Evolutionary conservation across 2,888 invertebrate genomes (phyloP).

Genomic region (Melinaea marsaeus): DNA sequence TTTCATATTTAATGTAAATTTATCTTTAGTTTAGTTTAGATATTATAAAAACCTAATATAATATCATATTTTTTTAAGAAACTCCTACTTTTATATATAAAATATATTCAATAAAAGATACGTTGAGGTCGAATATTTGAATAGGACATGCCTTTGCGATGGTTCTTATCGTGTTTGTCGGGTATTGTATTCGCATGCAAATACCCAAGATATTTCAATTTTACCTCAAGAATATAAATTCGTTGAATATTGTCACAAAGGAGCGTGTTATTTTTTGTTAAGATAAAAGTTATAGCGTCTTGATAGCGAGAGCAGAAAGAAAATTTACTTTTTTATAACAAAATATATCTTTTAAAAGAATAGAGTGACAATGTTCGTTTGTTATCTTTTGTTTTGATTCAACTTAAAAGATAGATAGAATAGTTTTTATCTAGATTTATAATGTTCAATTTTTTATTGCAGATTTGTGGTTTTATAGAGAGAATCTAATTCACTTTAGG

Average conservation of each 20-base stretch:
- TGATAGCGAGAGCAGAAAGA: neutral
- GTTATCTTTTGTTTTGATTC: too few relatives aligned
- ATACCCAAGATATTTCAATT: slow-evolving; percentile 37
- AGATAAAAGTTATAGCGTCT: slow-evolving; percentile 5
- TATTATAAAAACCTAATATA: too few relatives aligned
- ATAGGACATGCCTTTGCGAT: slow-evolving; percentile 34
- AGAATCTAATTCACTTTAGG: too few relatives aligned
- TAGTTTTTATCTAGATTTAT: too few relatives aligned
- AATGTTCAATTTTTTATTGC: too few relatives aligned
- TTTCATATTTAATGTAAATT: too few relatives aligned
- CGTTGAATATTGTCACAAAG: slow-evolving; percentile 24
- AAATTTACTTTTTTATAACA: neutral
- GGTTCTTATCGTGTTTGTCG: slow-evolving; percentile 33
- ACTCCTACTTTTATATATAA: slow-evolving; percentile 25
- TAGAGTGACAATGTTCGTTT: neutral
- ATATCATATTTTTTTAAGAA: too few relatives aligned
- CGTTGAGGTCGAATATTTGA: slow-evolving; percentile 34
- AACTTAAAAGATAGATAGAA: too few relatives aligned
- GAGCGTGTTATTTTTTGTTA: slow-evolving; percentile 11
- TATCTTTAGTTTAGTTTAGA: too few relatives aligned
- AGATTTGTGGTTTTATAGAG: too few relatives aligned
- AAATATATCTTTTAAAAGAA: neutral
- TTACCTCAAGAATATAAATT: slow-evolving; percentile 26
- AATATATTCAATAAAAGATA: slow-evolving; percentile 26
- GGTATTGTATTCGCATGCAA: slow-evolving; percentile 37